Evolutionary conservation across 2,797 vertebrate species (phyloP).

Genomic region (Orestias chungarensis): DNA sequence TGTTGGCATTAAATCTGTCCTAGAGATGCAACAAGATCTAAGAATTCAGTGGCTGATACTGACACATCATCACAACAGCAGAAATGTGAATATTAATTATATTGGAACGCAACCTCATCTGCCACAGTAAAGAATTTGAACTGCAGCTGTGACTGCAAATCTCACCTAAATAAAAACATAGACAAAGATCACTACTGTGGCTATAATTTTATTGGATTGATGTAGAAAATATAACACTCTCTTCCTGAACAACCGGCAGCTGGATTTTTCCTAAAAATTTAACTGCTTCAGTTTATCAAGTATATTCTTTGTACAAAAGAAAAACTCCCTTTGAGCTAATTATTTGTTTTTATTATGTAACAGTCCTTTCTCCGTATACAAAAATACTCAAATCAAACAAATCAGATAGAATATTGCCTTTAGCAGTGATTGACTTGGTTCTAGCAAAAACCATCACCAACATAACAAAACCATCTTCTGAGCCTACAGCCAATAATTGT

Average conservation of each 20-base stretch:
- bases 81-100: background rate
- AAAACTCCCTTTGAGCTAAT: background rate
- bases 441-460: constrained; percentile 17
- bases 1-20: constrained; percentile 1
- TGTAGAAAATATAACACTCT: background rate
- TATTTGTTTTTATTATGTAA: background rate
- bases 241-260: too few relatives aligned
- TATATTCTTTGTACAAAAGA: background rate
- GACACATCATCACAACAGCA: background rate
- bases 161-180: background rate
- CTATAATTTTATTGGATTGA: background rate
- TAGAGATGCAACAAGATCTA: background rate
- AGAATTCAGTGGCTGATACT: too few relatives aligned
- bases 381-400: background rate
- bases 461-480: background rate
- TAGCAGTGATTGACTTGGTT: background rate
- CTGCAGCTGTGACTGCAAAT: too few relatives aligned
- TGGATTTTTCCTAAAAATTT: background rate
- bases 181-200: background rate
- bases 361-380: background rate
- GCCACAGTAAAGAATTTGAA: background rate
- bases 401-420: constrained; percentile 2
- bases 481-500: constrained; percentile 10
- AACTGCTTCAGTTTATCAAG: background rate
- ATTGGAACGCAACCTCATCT: background rate